Conservation (phyloP, 2,888 invertebrate species). For the Macrosiphum euphorbiae region DNA sequence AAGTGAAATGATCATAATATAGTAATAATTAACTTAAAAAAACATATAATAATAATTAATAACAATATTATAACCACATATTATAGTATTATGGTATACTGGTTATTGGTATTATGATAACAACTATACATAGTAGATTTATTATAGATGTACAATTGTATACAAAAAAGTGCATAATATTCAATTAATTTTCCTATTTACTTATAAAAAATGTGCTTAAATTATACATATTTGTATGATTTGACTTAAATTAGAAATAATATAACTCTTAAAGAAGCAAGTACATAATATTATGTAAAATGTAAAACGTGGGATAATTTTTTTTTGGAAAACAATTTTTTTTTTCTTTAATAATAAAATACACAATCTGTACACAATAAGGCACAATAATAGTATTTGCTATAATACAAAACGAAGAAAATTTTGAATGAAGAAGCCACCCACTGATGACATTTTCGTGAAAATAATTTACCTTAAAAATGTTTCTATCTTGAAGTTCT, state of each 20-base stretch:
- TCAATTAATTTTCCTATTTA: background rate
- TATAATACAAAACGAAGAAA: no score
- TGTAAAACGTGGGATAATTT: no score
- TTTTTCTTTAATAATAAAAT: no score
- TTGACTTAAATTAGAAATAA: background rate
- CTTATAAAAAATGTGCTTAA: background rate
- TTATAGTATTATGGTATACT: no score
- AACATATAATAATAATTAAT: background rate
- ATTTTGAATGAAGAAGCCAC: no score
- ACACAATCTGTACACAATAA: no score
- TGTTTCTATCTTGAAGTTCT: no score
- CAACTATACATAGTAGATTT: background rate
- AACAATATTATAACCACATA: background rate
- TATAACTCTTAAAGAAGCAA: background rate
- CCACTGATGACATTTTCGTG: no score
- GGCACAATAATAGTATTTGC: no score
- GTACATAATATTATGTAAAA: background rate
- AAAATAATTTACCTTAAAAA: no score
- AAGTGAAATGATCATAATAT: background rate
- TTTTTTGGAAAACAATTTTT: no score
- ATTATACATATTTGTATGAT: background rate
- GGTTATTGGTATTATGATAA: background rate
- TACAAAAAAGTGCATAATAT: background rate
- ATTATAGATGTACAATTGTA: background rate
- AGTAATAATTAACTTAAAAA: background rate